A percentile compares a stretch with the other conserved stretches of the same genome.
Evolutionary conservation across 2,888 invertebrate species (phyloP).

Genomic region (Tetropium fuscum): DNA sequence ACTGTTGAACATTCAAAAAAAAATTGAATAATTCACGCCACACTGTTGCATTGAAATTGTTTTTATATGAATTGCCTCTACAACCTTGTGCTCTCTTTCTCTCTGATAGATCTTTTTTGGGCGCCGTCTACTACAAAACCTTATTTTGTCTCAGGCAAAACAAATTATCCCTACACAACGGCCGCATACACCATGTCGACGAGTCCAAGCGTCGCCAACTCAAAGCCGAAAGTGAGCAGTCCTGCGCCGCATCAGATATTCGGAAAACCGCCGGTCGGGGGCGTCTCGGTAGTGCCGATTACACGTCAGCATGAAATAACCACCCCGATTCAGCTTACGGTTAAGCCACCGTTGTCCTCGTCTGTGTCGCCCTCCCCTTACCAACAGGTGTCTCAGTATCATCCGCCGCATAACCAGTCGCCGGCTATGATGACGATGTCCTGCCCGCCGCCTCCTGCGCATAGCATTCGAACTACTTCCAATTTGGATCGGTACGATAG

Average conservation of each 20-base stretch:
- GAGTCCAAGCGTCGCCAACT: slow-evolving; percentile 67
- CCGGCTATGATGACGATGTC: slow-evolving; percentile 57
- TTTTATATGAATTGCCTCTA: too few species aligned
- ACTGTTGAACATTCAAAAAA: too few species aligned
- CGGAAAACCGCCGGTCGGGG: slow-evolving; percentile 72
- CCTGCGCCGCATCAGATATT: slow-evolving; percentile 83
- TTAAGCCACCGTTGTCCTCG: slow-evolving; percentile 68
- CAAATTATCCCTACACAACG: slow-evolving; percentile 65
- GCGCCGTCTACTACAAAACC: slow-evolving; percentile 6
- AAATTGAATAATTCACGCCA: too few species aligned
- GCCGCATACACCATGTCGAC: slow-evolving; percentile 67
- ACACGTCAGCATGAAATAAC: slow-evolving; percentile 63
- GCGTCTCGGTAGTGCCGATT: slow-evolving; percentile 69
- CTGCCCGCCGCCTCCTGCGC: slow-evolving; percentile 72
- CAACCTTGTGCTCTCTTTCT: slow-evolving; percentile 1
- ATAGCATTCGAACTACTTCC: slow-evolving; percentile 60
- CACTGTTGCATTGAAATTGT: too few species aligned
- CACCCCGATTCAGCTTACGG: slow-evolving; percentile 69
- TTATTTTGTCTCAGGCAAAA: slow-evolving; percentile 46
- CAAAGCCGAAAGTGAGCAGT: slow-evolving; percentile 79
- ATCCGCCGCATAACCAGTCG: slow-evolving; percentile 64
- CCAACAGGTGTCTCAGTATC: slow-evolving; percentile 64
- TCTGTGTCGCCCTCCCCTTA: slow-evolving; percentile 68
- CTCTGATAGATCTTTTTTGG: slow-evolving; percentile 9
- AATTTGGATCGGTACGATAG: slow-evolving; percentile 42